phyloP scores from a whole-genome alignment of 2,888 invertebrate species.

The Watsonalla binaria region DNA sequence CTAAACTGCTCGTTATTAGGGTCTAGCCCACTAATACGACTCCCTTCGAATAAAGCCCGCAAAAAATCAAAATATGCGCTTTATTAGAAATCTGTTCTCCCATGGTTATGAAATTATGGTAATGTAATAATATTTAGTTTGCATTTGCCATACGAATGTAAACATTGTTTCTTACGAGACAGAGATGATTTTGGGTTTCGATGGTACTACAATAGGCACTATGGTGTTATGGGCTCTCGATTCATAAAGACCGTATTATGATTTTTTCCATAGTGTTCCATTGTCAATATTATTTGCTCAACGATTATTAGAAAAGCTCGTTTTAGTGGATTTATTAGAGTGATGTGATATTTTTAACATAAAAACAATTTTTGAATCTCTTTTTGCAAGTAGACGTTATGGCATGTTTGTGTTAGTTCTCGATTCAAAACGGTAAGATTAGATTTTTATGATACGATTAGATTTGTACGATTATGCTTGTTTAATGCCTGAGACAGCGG shows the following conservation, averaged over 20 bases:
- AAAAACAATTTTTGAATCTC: slow-evolving; percentile 1
- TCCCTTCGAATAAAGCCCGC: slow-evolving; percentile 40
- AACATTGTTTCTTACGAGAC: slow-evolving; percentile 14
- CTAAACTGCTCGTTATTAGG: slow-evolving; percentile 8
- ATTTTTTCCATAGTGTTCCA: slow-evolving; percentile 54
- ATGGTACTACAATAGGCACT: slow-evolving; percentile 24
- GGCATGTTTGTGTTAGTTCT: not conserved
- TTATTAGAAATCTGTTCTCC: slow-evolving; percentile 63
- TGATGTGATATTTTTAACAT: slow-evolving; percentile 36
- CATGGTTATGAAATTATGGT: slow-evolving; percentile 73
- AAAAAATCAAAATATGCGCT: slow-evolving; percentile 64
- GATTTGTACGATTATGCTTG: too few relatives aligned
- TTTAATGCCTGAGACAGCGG: too few relatives aligned
- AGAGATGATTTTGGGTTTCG: slow-evolving; percentile 15
- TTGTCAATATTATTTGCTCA: slow-evolving; percentile 52
- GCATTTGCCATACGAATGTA: slow-evolving; percentile 1
- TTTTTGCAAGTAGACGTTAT: not conserved
- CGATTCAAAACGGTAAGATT: too few relatives aligned
- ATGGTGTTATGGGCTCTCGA: slow-evolving; percentile 37
- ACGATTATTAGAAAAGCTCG: slow-evolving; percentile 41
- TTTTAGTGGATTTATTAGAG: slow-evolving; percentile 50
- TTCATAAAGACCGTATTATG: slow-evolving; percentile 61
- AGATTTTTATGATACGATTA: too few relatives aligned
- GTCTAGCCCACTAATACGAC: slow-evolving; percentile 43
- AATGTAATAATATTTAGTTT: slow-evolving; percentile 30